Base-by-base conservation (phyloP, 30 jellyfish, hydroid and myxozoan species). In the Aurelia aurita complex sp. Pacific region DNA sequence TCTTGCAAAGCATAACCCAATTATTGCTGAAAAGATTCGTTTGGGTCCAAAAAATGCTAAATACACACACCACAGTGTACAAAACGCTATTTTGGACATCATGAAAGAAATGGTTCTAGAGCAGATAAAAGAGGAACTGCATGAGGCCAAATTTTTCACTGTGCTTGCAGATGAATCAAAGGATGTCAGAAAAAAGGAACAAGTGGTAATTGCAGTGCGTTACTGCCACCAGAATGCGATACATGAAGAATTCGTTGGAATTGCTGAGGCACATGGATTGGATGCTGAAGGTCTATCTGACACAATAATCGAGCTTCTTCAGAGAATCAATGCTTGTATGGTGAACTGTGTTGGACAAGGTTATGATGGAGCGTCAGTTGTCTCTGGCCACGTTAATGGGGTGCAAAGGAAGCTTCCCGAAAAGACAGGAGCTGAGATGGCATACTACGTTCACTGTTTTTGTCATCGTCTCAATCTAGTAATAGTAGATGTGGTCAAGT, bases 341-440 rank as follows among this genome's bases (percentile, higher is more conserved):
- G 82, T 9, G 16, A 76, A 76, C 80, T 60, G 79, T 32, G 43
- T 76, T 46, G 86, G 85, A 32, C 85, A 76, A 76, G 86, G 50
- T 4, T 38, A 38, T 38, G 50, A 38, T 38, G 50, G 50, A 38
- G 50, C 50, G 89, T 65, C 90, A n/a, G 90, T 80, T 18, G 85
- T 80, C 85, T 80, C 90, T 11, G 87, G 90, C 23, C 90, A 80
- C 85, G 60, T 65, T 15, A 67, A 52, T 68, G 88, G 88, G 12
- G 79, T 77, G 38, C 82, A 63, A 19, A 62, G 10, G 36, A 77
- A 57, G 50, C 42, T 65, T 42, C 85, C 90, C 62, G 87, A 43
- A 34, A 80, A 36, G 74, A 51, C 85, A 11, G 90, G 90, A 11
- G 90, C 85, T 64, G 72, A 29, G 3, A 76, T 76, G 76, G 86